These are phyloP conservation scores for Garrulus glandarius DNA, from an alignment of 2,797 vertebrate species.

Conservation along the genomic window DNA sequence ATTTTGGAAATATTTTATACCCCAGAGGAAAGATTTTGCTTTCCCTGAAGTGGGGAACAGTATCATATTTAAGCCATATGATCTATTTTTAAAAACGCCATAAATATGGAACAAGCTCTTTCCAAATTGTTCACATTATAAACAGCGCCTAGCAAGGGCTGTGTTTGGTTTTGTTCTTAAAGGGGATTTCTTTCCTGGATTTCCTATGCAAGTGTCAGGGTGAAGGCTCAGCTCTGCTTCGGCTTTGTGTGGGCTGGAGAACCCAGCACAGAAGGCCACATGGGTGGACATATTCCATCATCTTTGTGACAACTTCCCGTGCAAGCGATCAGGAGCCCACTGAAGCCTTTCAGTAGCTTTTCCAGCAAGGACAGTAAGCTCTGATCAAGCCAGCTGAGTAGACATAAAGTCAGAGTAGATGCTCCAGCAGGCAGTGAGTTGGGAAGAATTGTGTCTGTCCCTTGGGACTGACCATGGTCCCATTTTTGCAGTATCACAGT, in stretches of 20 bases:
- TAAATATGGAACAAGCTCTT: conserved; percentile 34
- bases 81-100: conserved; percentile 63
- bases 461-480: not conserved
- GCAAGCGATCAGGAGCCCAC: not conserved
- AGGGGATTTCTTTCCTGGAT: not conserved
- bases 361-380: not conserved
- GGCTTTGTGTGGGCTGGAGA: fast-evolving
- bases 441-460: not conserved
- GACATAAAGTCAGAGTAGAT: fast-evolving
- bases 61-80: conserved; percentile 62
- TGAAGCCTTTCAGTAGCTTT: not conserved
- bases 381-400: not conserved
- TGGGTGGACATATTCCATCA: fast-evolving
- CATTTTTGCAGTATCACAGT: not conserved
- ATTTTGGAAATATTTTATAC: conserved; percentile 67
- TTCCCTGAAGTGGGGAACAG: conserved; percentile 41
- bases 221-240: not conserved
- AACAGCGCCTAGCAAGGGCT: not conserved
- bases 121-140: conserved; percentile 25
- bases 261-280: fast-evolving
- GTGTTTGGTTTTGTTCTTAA: not conserved
- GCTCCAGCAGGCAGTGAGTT: not conserved
- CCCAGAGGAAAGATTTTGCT: conserved; percentile 53
- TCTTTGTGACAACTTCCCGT: not conserved
- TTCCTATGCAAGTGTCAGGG: not conserved